Evolutionary conservation across 1,140 invertebrate species (phyloP).

Genomic region (Platorchestia sp.): DNA sequence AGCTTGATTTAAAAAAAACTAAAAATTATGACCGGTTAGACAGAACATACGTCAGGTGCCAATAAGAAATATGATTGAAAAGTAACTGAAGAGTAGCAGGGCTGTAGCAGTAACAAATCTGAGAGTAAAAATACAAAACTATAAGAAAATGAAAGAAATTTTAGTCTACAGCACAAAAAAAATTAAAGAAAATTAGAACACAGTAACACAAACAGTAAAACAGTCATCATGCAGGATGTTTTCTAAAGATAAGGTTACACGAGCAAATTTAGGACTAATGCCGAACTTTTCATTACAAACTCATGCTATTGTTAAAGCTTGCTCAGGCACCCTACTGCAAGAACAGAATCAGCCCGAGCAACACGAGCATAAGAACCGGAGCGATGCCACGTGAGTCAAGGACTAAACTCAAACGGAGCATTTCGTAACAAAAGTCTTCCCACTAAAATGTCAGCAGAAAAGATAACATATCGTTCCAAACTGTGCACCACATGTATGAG

Average conservation of each 20-base stretch:
- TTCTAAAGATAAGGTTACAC: not conserved
- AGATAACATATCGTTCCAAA: not conserved
- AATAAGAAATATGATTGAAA: not conserved
- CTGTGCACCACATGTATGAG: not conserved
- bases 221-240: not conserved
- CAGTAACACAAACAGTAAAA: not conserved
- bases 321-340: not conserved
- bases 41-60: not conserved
- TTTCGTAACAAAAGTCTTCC: not conserved
- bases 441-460: not conserved
- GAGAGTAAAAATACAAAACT: not conserved
- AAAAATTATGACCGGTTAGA: not conserved
- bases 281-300: not conserved
- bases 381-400: not conserved
- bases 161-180: not conserved
- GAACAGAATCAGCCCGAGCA: not conserved
- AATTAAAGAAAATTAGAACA: not conserved
- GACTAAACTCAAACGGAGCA: not conserved
- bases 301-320: not conserved
- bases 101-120: not conserved
- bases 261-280: not conserved
- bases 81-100: not conserved
- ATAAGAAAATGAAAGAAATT: not conserved
- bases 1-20: not conserved
- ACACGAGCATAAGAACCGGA: not conserved